phyloP scores from a whole-genome alignment of 2,113 vertebrate genomes.

The Larimichthys polyactis region DNA sequence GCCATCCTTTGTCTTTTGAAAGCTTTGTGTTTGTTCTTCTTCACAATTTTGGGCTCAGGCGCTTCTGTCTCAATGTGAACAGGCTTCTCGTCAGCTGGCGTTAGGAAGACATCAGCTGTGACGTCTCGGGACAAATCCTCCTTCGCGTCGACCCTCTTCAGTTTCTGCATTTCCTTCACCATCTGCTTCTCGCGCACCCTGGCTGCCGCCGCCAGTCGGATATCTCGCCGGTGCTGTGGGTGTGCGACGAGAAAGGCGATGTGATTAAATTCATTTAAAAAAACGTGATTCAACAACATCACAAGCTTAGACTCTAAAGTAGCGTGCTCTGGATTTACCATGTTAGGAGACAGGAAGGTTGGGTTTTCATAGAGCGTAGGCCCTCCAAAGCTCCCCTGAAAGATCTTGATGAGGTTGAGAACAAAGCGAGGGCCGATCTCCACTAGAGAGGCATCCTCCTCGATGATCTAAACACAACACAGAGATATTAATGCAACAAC shows the following conservation, averaged over 20 bases:
- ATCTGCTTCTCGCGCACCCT: conserved; percentile 91
- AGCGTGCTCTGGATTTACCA: conserved; percentile 80
- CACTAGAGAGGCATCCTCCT: conserved; percentile 94
- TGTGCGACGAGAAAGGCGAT: not conserved
- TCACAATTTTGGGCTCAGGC: conserved; percentile 80
- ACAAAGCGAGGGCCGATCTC: conserved; percentile 98
- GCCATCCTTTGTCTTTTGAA: conserved; percentile 89
- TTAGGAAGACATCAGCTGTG: conserved; percentile 91
- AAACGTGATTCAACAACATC: not conserved
- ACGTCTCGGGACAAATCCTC: conserved; percentile 85
- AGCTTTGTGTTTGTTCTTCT: conserved; percentile 88
- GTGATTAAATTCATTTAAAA: no score
- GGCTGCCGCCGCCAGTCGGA: conserved; percentile 88
- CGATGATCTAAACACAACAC: conserved; percentile 88
- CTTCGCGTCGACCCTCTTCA: conserved; percentile 85
- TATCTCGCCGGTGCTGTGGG: conserved; percentile 88
- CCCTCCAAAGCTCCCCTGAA: conserved; percentile 97
- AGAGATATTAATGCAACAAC: not conserved
- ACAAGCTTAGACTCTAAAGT: not conserved
- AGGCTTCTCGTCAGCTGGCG: conserved; percentile 87
- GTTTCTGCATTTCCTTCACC: conserved; percentile 90
- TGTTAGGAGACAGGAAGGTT: conserved; percentile 92
- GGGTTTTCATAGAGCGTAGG: conserved; percentile 95
- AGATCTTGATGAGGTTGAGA: conserved; percentile 96
- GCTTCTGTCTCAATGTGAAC: conserved; percentile 85